Evolutionary conservation across 2,888 invertebrate species (phyloP).

Genomic region (Orthonychiurus folsomi): DNA sequence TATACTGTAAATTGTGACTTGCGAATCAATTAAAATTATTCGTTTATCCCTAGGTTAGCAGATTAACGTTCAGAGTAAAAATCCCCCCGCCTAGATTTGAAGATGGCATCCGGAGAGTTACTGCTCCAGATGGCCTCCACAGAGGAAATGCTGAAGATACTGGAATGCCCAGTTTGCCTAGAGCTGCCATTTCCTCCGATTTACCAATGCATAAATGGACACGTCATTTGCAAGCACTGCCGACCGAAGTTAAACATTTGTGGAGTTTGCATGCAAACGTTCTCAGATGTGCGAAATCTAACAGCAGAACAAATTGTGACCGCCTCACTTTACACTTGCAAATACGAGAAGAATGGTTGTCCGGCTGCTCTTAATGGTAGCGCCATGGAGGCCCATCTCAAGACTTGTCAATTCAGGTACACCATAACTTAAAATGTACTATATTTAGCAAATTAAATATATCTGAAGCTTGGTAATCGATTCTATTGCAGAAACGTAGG

Average conservation of each 20-base stretch:
- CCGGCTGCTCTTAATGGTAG: slow-evolving; percentile 11
- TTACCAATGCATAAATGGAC: slow-evolving; percentile 17
- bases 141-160: slow-evolving; percentile 1
- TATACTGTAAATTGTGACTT: no score
- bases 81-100: no score
- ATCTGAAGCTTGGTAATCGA: no score
- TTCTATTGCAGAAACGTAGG: no score
- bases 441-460: no score
- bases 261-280: slow-evolving; percentile 14
- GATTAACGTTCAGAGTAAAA: no score
- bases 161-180: slow-evolving; percentile 21
- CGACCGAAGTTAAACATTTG: slow-evolving; percentile 15
- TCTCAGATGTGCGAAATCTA: slow-evolving; percentile 17
- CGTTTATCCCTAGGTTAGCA: no score
- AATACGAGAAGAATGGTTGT: slow-evolving; percentile 16
- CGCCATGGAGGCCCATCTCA: slow-evolving; percentile 11
- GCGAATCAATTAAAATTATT: no score
- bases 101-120: no score
- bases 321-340: slow-evolving; percentile 14
- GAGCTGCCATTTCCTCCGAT: slow-evolving; percentile 22
- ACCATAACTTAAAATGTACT: no score
- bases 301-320: slow-evolving; percentile 17
- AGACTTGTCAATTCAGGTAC: slow-evolving; percentile 10
- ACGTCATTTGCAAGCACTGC: slow-evolving; percentile 17
- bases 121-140: no score